Conservation (phyloP, 2,113 vertebrate species). For the Cochlearius cochlearius region DNA sequence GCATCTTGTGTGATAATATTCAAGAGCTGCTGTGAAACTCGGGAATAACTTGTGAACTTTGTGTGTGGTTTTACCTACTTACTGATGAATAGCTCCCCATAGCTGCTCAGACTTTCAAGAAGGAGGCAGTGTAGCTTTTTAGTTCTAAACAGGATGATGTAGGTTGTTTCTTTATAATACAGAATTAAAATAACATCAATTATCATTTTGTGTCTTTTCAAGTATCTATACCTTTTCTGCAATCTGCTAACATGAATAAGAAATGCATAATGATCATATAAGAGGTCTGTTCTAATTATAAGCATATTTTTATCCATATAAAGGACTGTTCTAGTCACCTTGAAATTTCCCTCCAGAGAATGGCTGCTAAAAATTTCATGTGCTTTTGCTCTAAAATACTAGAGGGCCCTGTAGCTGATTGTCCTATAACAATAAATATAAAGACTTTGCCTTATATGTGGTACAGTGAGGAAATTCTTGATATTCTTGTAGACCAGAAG, state of each 20-base stretch:
- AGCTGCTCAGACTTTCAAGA: not conserved
- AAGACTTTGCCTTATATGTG: conserved; percentile 10
- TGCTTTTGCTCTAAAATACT: conserved; percentile 53
- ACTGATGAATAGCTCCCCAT: not conserved
- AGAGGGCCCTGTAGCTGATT: conserved; percentile 36
- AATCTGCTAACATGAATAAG: not conserved
- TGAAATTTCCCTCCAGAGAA: conserved; percentile 66
- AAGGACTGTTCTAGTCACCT: conserved; percentile 43
- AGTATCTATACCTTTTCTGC: not conserved
- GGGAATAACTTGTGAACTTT: not conserved
- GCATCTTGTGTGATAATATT: conserved; percentile 9
- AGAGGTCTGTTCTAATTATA: conserved; percentile 32
- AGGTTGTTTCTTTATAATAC: not conserved
- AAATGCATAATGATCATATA: conserved; percentile 8
- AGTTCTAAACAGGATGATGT: not conserved
- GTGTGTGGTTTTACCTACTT: not conserved
- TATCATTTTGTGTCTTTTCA: not conserved
- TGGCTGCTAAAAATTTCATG: conserved; percentile 66
- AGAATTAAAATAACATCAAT: not conserved
- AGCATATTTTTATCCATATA: conserved; percentile 24
- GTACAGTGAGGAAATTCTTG: not conserved
- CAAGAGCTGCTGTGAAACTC: conserved; percentile 12
- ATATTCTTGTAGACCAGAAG: conserved; percentile 20
- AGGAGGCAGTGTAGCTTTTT: not conserved
- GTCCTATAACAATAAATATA: conserved; percentile 49